Base-by-base conservation (phyloP, 2,888 invertebrate species). In the Vanessa cardui region DNA sequence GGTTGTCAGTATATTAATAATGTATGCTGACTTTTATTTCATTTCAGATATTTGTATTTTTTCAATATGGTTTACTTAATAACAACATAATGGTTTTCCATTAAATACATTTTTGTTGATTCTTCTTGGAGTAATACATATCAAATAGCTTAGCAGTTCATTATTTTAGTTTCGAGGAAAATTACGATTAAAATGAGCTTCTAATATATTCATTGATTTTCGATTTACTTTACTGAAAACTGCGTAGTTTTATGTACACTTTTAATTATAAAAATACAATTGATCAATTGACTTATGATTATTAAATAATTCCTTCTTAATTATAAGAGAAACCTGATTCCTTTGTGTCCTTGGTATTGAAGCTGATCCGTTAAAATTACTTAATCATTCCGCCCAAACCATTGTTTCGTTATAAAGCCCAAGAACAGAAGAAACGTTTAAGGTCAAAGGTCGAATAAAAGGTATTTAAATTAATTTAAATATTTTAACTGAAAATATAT, bases 291-390 rank as follows among this genome's bases (percentile, higher is more conserved):
- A 31, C 12, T 54, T 54, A 26, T 56, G 18, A 56, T 56, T 56
- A 18, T 39, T 56, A 39, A 47, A 47, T 47, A 6, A 7, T 47
- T 47, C 18, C n/a, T n/a, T 47, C 18, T 18, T n/a, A 16, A 47
- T 47, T 39, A 56, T 12, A 39, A n/a, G 18, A 52, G 39, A 56
- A 56, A 33, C 33, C 18, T 6, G 16, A 31, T 31, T 20, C 31
- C 9, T 58, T 58, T 58, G 58, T 44, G 20, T 44, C 44, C 2
- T 39, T 20, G 18, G 12, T 20, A 39, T 44, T 39, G 58, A 20
- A 45, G 31, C 39, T 21, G 52, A 58, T 1, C 58, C 12, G 18
- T 45, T 39, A n/a, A 58, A 58, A 39, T 58, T 58, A 58, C 58
- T 44, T 58, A 39, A 58, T 58, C 58, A 58, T 58, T 18, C 21